phyloP scores from a whole-genome alignment of 2,113 vertebrate species.

The Ornithorhynchus anatinus region DNA sequence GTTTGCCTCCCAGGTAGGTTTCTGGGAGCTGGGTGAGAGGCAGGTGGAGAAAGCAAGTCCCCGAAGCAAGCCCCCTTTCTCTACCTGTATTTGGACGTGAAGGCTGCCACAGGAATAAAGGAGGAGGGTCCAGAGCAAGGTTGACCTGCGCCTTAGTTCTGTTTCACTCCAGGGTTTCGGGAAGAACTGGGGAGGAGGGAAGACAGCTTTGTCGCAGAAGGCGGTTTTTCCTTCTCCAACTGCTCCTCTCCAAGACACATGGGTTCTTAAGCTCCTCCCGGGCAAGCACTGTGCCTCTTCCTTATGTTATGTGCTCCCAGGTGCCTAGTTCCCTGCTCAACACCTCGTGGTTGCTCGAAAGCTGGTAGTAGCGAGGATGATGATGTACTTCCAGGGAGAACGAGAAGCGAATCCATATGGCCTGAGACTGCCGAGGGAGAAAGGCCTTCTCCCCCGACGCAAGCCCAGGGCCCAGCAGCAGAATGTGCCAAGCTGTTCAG shows the following conservation, averaged over 20 bases:
- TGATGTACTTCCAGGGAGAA: background rate
- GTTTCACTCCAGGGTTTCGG: background rate
- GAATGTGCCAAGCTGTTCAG: background rate
- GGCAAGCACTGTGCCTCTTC: too few relatives aligned
- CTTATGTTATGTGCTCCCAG: too few relatives aligned
- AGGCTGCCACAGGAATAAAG: too few relatives aligned
- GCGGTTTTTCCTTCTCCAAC: background rate
- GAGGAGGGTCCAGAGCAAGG: too few relatives aligned
- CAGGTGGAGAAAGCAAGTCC: background rate
- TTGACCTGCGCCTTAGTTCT: background rate
- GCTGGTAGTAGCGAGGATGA: background rate
- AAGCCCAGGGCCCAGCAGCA: background rate
- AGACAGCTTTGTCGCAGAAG: background rate
- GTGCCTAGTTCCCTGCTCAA: too few relatives aligned
- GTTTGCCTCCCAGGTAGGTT: background rate
- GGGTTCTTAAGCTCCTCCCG: too few relatives aligned
- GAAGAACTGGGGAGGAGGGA: background rate
- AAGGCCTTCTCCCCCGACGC: background rate
- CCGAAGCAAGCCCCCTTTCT: background rate
- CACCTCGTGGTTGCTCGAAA: too few relatives aligned
- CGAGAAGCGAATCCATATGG: background rate
- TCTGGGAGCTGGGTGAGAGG: background rate
- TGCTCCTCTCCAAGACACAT: constrained; percentile 5
- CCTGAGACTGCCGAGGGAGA: background rate
- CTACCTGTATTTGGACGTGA: too few relatives aligned